Base-by-base conservation (phyloP, 2,888 invertebrate species). In the Harmothoe impar region DNA sequence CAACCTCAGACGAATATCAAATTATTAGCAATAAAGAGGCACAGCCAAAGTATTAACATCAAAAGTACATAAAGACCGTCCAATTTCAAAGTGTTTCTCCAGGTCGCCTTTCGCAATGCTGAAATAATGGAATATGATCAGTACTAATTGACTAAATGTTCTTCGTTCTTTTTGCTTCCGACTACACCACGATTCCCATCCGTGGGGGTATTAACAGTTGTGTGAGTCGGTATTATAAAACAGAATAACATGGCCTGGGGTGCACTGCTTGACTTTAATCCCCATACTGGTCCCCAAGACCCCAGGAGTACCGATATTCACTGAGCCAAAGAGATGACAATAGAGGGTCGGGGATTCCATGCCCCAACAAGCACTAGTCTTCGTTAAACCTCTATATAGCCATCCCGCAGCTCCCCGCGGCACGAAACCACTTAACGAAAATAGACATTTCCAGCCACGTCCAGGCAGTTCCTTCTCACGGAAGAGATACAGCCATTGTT, bases 401-500 rank as follows among this genome's bases (percentile, higher is more conserved):
- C 43, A 43, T 3, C 5, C 43, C 43, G 43, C 43, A 43, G 43
- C 43, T n/a, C 43, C 43, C 3, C 10, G 43, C 20, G 23, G 25
- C 72, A 72, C 72, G 29, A 17, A n/a, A 7, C 72, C 72, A 29
- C 31, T 72, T 72, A 72, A 15, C 20, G 72, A n/a, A 72, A 25
- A 25, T 72, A 25, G 72, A 29, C 72, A 72, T 29, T 29, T 72
- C 72, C 25, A 29, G 72, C 72, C 72, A 72, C 72, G 72, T 72
- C 72, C 72, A 29, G 29, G 72, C 72, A 15, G 72, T 72, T 72
- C n/a, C 23, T 62, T 62, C 29, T 29, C 72, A 15, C 0, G 72
- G 29, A 62, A 62, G 62, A 62, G 62, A 62, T 62, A 25, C 72
- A 72, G 72, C 72, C 72, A 72, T 72, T 72, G 72, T 72, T 25